Conservation (phyloP, 2,113 vertebrate genomes). For the Clupea harengus region DNA sequence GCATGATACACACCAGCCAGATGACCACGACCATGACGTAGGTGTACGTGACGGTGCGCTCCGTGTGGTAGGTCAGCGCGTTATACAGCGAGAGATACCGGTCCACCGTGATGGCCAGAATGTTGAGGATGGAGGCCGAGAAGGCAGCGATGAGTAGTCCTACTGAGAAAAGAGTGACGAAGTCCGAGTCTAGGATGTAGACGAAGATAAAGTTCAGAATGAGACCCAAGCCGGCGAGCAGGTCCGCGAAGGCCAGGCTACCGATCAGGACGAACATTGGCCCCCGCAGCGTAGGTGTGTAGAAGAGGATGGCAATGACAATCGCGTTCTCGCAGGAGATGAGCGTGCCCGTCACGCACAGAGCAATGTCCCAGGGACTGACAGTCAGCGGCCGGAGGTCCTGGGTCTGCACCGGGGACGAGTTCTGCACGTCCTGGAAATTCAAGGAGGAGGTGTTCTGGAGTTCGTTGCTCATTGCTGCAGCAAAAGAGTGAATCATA, state of each 20-base stretch:
- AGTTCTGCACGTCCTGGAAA: slow-evolving; percentile 60
- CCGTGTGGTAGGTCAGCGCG: slow-evolving; percentile 89
- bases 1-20: slow-evolving; percentile 76
- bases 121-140: slow-evolving; percentile 85
- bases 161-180: slow-evolving; percentile 75
- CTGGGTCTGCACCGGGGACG: slow-evolving; percentile 56
- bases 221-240: slow-evolving; percentile 84
- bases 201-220: slow-evolving; percentile 84
- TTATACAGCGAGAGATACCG: slow-evolving; percentile 89
- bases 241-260: slow-evolving; percentile 83
- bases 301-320: slow-evolving; percentile 86
- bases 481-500: slow-evolving; percentile 78
- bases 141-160: slow-evolving; percentile 83
- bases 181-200: slow-evolving; percentile 78
- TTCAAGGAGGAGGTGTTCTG: slow-evolving; percentile 56
- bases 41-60: slow-evolving; percentile 81
- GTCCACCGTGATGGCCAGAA: slow-evolving; percentile 89
- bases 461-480: slow-evolving; percentile 66
- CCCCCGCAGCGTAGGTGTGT: slow-evolving; percentile 80
- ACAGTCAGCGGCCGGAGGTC: slow-evolving; percentile 63
- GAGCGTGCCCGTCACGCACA: slow-evolving; percentile 85
- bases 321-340: slow-evolving; percentile 87
- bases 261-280: slow-evolving; percentile 87
- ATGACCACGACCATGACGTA: slow-evolving; percentile 79
- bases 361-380: slow-evolving; percentile 85